Evolutionary conservation across 2,797 vertebrate genomes (phyloP).

Genomic region (Diplodus puntazzo): DNA sequence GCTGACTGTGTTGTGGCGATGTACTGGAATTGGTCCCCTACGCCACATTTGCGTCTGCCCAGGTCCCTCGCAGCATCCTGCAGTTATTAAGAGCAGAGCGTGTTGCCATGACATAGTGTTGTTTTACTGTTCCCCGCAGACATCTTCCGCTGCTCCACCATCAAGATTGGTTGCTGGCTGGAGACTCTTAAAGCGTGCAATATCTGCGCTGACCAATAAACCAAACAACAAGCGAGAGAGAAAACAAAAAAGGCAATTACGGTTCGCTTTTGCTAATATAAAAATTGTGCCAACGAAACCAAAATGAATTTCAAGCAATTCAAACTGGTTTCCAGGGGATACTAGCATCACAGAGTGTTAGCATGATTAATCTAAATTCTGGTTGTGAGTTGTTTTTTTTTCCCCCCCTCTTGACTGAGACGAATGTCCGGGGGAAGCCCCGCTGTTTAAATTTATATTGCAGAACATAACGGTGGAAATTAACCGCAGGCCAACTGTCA

Average conservation of each 20-base stretch:
- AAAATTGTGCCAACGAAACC: slow-evolving; percentile 44
- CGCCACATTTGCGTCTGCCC: slow-evolving; percentile 72
- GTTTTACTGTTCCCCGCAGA: slow-evolving; percentile 74
- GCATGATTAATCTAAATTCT: slow-evolving; percentile 54
- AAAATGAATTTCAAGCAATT: slow-evolving; percentile 46
- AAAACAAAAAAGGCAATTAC: slow-evolving; percentile 55
- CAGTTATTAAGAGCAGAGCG: slow-evolving; percentile 72
- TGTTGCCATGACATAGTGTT: slow-evolving; percentile 67
- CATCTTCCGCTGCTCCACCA: slow-evolving; percentile 46
- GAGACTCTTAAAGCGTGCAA: slow-evolving; percentile 73
- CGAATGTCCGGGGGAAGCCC: slow-evolving; percentile 34
- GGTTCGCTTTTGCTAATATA: slow-evolving; percentile 51
- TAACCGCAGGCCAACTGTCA: slow-evolving; percentile 62
- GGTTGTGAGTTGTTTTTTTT: background rate
- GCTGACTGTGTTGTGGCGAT: slow-evolving; percentile 74
- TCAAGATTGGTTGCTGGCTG: slow-evolving; percentile 71
- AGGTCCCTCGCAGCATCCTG: slow-evolving; percentile 66
- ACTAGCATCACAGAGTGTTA: slow-evolving; percentile 21
- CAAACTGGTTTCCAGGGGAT: slow-evolving; percentile 28
- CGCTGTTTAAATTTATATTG: slow-evolving; percentile 60
- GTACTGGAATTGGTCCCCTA: slow-evolving; percentile 75
- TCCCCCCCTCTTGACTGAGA: background rate
- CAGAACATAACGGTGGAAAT: slow-evolving; percentile 64
- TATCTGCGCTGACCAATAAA: slow-evolving; percentile 73
- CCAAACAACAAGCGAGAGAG: slow-evolving; percentile 57